Base-by-base conservation (phyloP, 2,113 vertebrate genomes). In the Heloderma charlesbogerti region DNA sequence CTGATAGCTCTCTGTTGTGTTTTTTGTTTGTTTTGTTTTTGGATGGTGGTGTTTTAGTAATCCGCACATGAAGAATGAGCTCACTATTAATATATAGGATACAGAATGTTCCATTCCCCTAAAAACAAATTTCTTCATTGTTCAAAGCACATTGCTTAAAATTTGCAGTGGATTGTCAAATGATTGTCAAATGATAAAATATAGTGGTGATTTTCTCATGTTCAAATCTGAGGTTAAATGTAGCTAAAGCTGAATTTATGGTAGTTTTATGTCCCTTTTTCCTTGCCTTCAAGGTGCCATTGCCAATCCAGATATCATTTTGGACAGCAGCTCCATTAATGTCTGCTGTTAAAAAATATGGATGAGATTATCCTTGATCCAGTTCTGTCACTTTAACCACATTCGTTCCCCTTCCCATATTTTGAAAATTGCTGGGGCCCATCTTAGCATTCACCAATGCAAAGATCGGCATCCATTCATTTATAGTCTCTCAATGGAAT, bases 321-420 rank as follows among this genome's bases (percentile, higher is more conserved):
- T 60, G 78, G 66, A 86, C 9, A 63, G 79, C 84, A 60, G 18
- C 25, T 10, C 79, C 40, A 10, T 84, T 81, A 18, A 0, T 74
- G 0, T 10, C 45, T 77, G 0, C 10, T 84, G 37, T 80, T 54
- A 13, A 82, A 81, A 88, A 27, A 37, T 0, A 37, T 13, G 4
- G 15, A 40, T 80, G 43, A n/a, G 90, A 34, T 75, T 87, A 4
- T 81, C 89, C 57, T 83, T 87, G 37, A 78, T 88, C n/a, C 63
- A 22, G 5, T 18, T 93, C 72, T 92, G 22, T 90, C 13, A 57
- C 22, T 88, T 84, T 75, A 63, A 75, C 69, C 67, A 89, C 57
- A 51, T 85, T 80, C 3, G 45, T 72, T 63, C 37, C 57, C 51
- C 66, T 80, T 72, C 54, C 51, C 80, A 1, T 92, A 31, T 71